These are phyloP conservation scores for Eubasilissa regina DNA, from an alignment of 1,140 invertebrate species.

Conservation along the genomic window DNA sequence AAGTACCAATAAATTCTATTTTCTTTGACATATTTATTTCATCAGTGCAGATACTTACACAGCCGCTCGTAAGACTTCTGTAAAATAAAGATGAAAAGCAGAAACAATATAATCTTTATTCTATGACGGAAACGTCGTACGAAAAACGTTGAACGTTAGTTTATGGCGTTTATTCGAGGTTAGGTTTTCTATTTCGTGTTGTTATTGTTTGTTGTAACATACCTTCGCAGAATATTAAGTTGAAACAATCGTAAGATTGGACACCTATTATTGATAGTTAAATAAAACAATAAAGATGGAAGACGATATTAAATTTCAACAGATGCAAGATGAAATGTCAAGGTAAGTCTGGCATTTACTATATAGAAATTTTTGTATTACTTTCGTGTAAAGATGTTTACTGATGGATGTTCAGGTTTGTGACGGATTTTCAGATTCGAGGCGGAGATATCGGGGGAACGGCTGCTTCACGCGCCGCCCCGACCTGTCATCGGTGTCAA, in stretches of 20 bases:
- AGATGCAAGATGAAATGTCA: constrained; percentile 90
- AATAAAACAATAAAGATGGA: constrained; percentile 47
- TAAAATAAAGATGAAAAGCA: too few relatives aligned
- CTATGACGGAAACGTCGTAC: background rate
- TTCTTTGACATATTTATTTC: too few relatives aligned
- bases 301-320: constrained; percentile 72
- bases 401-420: constrained; percentile 47
- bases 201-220: background rate
- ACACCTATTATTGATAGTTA: background rate
- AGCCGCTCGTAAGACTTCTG: too few relatives aligned
- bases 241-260: background rate
- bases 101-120: too few relatives aligned
- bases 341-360: constrained; percentile 71
- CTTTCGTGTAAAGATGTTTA: constrained; percentile 16
- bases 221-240: background rate
- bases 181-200: background rate
- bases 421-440: constrained; percentile 78
- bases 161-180: background rate
- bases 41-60: too few relatives aligned
- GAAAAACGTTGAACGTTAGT: background rate
- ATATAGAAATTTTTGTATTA: constrained; percentile 29
- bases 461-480: constrained; percentile 71
- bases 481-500: constrained; percentile 78
- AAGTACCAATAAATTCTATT: too few relatives aligned
- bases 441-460: constrained; percentile 84